Evolutionary conservation across 2,888 invertebrate genomes (phyloP).

Genomic region (Athetis lepigone): DNA sequence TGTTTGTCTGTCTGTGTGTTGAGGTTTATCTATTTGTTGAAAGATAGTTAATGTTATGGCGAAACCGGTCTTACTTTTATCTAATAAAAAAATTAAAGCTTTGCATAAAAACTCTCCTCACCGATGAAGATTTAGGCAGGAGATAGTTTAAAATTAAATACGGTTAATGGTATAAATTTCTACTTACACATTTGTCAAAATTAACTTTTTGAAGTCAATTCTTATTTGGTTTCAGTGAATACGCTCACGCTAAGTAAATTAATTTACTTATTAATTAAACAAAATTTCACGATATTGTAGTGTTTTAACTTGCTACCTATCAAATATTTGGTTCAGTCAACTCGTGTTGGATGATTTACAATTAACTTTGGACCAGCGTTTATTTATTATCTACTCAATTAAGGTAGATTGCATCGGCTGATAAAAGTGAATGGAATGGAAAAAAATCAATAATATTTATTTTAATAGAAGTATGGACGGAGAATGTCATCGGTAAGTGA

Average conservation of each 20-base stretch:
- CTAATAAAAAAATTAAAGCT: too few relatives aligned
- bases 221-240: constrained; percentile 1
- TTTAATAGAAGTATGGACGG: neutral
- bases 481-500: too few relatives aligned
- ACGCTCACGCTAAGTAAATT: neutral
- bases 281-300: neutral
- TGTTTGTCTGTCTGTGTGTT: too few relatives aligned
- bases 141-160: too few relatives aligned
- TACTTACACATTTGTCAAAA: neutral
- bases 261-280: constrained; percentile 1
- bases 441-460: constrained; percentile 3
- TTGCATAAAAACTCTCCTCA: too few relatives aligned
- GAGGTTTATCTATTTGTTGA: too few relatives aligned
- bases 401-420: neutral
- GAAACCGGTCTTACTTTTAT: too few relatives aligned
- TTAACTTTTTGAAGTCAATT: neutral
- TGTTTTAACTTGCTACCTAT: neutral
- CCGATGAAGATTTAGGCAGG: too few relatives aligned
- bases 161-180: neutral
- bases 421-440: constrained; percentile 1
- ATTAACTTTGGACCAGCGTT: constrained; percentile 6
- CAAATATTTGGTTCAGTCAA: constrained; percentile 9
- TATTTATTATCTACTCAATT: neutral
- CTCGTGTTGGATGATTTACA: constrained; percentile 10
- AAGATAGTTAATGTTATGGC: too few relatives aligned